Conservation (phyloP, 2,888 invertebrate genomes). For the Nephrocerus scutellatus region DNA sequence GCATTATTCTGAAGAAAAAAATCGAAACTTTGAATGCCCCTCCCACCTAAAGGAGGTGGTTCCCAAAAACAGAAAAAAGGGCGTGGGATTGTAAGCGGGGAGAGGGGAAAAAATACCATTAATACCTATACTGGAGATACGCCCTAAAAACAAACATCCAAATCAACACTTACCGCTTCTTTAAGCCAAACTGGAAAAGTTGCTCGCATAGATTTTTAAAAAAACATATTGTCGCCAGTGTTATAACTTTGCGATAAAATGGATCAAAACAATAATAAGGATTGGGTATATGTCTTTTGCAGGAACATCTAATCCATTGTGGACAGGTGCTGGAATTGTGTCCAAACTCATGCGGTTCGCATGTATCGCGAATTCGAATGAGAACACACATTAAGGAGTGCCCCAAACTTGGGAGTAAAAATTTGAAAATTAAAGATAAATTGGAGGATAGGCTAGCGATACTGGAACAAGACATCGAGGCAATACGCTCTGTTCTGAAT, state of each 20-base stretch:
- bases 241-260: not conserved
- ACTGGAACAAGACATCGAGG: constrained; percentile 37
- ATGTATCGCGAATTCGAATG: constrained; percentile 59
- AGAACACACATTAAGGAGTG: constrained; percentile 53
- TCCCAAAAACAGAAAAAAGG: no score
- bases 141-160: no score
- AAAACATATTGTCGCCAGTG: no score
- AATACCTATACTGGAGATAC: no score
- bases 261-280: not conserved
- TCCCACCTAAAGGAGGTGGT: no score
- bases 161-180: no score
- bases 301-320: constrained; percentile 64
- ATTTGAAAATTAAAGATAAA: constrained; percentile 31
- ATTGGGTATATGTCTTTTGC: not conserved
- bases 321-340: constrained; percentile 67
- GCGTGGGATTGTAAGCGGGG: no score
- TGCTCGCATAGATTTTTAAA: no score
- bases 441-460: constrained; percentile 33
- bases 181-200: no score
- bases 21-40: no score
- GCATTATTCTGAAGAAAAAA: no score
- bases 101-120: no score
- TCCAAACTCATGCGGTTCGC: constrained; percentile 61
- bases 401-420: constrained; percentile 33
- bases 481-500: constrained; percentile 40